phyloP scores from a whole-genome alignment of 2,797 vertebrate species.

The Hemitrygon akajei region DNA sequence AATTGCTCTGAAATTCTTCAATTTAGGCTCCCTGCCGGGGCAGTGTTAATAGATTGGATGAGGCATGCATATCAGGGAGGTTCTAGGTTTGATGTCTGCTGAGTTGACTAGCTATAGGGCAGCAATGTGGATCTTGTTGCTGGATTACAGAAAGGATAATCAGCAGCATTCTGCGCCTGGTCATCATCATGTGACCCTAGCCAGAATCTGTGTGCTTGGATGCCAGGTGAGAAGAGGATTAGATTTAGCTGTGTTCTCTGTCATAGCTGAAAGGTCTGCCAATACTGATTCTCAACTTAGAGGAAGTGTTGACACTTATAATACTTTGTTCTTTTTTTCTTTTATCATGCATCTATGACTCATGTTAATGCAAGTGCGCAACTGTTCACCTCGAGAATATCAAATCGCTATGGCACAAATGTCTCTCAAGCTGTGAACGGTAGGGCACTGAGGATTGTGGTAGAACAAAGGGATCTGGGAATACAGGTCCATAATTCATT shows the following conservation, averaged over 20 bases:
- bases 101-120: neutral
- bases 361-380: neutral
- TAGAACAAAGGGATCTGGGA: too few species aligned
- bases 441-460: too few species aligned
- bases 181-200: conserved; percentile 1
- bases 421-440: too few species aligned
- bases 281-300: neutral
- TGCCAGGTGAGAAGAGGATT: conserved; percentile 30
- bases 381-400: too few species aligned
- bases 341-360: neutral
- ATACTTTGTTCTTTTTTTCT: neutral
- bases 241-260: neutral
- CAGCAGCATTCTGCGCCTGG: neutral
- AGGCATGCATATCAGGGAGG: conserved; percentile 14
- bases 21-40: conserved; percentile 8
- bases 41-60: conserved; percentile 19
- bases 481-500: too few species aligned
- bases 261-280: neutral
- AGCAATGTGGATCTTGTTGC: neutral
- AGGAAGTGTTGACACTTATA: conserved; percentile 1
- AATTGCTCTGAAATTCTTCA: conserved; percentile 18
- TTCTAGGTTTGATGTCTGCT: conserved; percentile 23
- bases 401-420: too few species aligned
- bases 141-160: conserved; percentile 20
- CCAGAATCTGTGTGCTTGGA: conserved; percentile 16